These are phyloP conservation scores for Maniola hyperantus DNA, from an alignment of 2,888 invertebrate species.

Conservation along the genomic window DNA sequence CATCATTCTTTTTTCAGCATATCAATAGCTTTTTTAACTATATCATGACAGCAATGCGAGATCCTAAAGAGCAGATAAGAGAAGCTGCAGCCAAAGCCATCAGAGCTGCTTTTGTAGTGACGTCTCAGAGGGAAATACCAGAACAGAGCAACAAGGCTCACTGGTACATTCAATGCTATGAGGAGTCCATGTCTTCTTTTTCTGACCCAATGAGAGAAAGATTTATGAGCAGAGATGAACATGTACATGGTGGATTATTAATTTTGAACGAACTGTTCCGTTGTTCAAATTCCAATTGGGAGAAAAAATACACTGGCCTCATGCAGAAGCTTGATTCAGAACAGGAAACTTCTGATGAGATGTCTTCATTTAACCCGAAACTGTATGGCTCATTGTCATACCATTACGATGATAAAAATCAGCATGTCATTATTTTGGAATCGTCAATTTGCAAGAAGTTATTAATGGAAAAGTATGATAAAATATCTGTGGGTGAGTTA, in stretches of 20 bases:
- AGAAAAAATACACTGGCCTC: constrained; percentile 88
- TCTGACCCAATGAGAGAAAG: constrained; percentile 84
- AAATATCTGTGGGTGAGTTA: constrained; percentile 84
- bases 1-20: constrained; percentile 98
- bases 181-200: constrained; percentile 92
- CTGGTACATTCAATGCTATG: constrained; percentile 96
- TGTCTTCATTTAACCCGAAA: constrained; percentile 78
- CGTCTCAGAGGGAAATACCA: constrained; percentile 95
- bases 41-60: constrained; percentile 94
- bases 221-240: constrained; percentile 92
- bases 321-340: constrained; percentile 83
- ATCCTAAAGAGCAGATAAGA: constrained; percentile 94
- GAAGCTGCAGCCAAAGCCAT: constrained; percentile 96
- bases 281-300: constrained; percentile 94
- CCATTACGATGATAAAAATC: constrained; percentile 63
- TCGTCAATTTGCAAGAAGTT: constrained; percentile 93
- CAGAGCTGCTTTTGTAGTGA: constrained; percentile 95
- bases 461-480: constrained; percentile 91
- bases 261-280: constrained; percentile 96
- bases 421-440: constrained; percentile 83
- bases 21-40: constrained; percentile 95
- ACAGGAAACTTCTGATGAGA: constrained; percentile 76
- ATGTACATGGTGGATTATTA: constrained; percentile 95
- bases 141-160: constrained; percentile 93
- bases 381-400: constrained; percentile 59